Evolutionary conservation across 2,888 invertebrate species (phyloP).

Genomic region (Epistrophella euchroma): DNA sequence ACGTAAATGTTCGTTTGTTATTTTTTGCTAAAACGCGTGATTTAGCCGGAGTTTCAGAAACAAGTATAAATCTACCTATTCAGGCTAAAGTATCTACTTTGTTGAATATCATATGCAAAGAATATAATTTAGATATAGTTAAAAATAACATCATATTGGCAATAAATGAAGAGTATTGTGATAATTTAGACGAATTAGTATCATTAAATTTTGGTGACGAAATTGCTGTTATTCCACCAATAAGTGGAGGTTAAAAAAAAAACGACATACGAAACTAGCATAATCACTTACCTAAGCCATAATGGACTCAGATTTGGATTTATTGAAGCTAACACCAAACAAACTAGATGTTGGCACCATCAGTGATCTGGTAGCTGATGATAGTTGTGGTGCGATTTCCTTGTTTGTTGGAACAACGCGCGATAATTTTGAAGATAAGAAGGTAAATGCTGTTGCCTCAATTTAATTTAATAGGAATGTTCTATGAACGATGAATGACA

Average conservation of each 20-base stretch:
- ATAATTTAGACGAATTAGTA: constrained; percentile 85
- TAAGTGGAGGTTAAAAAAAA: constrained; percentile 93
- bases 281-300: not conserved
- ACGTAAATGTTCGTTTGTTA: constrained; percentile 88
- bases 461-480: not conserved
- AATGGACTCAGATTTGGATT: constrained; percentile 86
- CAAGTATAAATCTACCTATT: constrained; percentile 85
- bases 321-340: constrained; percentile 88
- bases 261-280: not conserved
- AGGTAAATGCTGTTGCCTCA: constrained; percentile 84
- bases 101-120: constrained; percentile 86
- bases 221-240: constrained; percentile 96
- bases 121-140: constrained; percentile 88
- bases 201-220: constrained; percentile 89
- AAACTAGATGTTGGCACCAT: constrained; percentile 89
- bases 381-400: constrained; percentile 94
- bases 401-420: constrained; percentile 95
- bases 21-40: constrained; percentile 97
- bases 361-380: constrained; percentile 87
- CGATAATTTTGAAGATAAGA: constrained; percentile 92
- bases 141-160: constrained; percentile 90
- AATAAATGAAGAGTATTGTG: constrained; percentile 92
- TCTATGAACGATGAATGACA: not conserved
- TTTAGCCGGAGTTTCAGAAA: constrained; percentile 87
- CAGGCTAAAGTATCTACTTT: constrained; percentile 86